These are phyloP conservation scores for Paralinhomoeus sp. DNA, from an alignment of 2,888 invertebrate genomes.

Conservation along the genomic window DNA sequence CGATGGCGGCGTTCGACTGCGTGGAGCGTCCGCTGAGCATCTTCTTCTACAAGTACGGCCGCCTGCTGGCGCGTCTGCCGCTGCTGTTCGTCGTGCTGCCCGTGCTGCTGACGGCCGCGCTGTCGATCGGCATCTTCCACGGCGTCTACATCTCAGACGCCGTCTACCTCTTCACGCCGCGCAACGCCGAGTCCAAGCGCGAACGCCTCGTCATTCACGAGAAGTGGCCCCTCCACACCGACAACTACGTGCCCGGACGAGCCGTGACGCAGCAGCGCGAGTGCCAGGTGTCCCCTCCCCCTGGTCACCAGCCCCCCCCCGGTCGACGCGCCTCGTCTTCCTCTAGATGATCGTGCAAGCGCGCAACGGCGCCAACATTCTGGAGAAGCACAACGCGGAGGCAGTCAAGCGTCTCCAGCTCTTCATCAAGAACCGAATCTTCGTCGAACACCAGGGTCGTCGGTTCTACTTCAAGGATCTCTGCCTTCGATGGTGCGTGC, in stretches of 20 bases:
- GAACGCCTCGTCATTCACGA: slow-evolving; percentile 15
- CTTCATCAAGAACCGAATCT: slow-evolving; percentile 15
- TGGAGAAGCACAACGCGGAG: slow-evolving; percentile 37
- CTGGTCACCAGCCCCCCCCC: background rate
- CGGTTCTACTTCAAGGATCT: slow-evolving; percentile 14
- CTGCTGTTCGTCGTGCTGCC: slow-evolving; percentile 20
- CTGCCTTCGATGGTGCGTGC: slow-evolving; percentile 16
- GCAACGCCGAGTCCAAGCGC: slow-evolving; percentile 14
- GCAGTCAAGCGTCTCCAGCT: slow-evolving; percentile 18
- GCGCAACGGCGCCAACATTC: slow-evolving; percentile 53
- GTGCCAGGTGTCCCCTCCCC: slow-evolving; percentile 13
- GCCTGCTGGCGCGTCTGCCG: slow-evolving; percentile 15
- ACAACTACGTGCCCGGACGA: slow-evolving; percentile 22
- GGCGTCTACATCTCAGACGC: slow-evolving; percentile 12
- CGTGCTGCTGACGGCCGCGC: slow-evolving; percentile 15
- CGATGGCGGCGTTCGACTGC: slow-evolving; percentile 11
- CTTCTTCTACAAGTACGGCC: slow-evolving; percentile 18
- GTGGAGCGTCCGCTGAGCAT: slow-evolving; percentile 17
- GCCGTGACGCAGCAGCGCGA: slow-evolving; percentile 23
- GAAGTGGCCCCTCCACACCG: slow-evolving; percentile 22
- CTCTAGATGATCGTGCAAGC: slow-evolving; percentile 46
- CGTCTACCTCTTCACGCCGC: slow-evolving; percentile 23
- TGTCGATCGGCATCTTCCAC: slow-evolving; percentile 7
- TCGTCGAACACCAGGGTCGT: background rate
- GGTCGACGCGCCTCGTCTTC: background rate